Evolutionary conservation across 2,113 vertebrate species (phyloP).

Genomic region (Sterna hirundo): DNA sequence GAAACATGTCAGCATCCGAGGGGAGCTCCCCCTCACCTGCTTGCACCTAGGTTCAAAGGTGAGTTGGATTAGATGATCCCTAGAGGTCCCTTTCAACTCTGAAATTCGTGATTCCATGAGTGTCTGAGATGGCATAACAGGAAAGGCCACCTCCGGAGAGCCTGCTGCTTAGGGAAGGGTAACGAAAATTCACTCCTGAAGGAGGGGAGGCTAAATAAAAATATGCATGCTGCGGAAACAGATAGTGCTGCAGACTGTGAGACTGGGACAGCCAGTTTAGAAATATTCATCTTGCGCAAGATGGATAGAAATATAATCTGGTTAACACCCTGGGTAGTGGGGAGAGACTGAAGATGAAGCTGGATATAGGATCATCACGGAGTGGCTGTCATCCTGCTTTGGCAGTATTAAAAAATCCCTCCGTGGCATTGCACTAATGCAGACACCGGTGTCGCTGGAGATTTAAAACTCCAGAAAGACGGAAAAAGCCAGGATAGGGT

Average conservation of each 20-base stretch:
- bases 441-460: not conserved
- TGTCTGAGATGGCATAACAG: not conserved
- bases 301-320: conserved; percentile 71
- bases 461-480: not conserved
- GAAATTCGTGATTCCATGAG: not conserved
- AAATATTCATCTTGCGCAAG: conserved; percentile 60
- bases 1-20: not conserved
- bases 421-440: not conserved
- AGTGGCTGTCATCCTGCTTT: conserved; percentile 19
- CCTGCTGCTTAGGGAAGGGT: conserved; percentile 11
- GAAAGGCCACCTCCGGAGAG: conserved; percentile 11
- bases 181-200: conserved; percentile 29
- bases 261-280: conserved; percentile 54
- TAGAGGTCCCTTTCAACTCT: too few relatives aligned
- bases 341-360: conserved; percentile 57
- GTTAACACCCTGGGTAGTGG: conserved; percentile 69
- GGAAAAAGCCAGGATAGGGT: not conserved
- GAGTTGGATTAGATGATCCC: not conserved
- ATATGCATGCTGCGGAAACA: conserved; percentile 52
- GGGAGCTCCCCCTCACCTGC: not conserved
- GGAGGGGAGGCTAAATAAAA: conserved; percentile 51
- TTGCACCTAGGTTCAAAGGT: not conserved
- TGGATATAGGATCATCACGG: conserved; percentile 46
- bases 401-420: conserved; percentile 26
- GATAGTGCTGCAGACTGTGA: conserved; percentile 62